These are phyloP conservation scores for Cylindroiulus punctatus DNA, from an alignment of 2,888 invertebrate genomes.

Conservation along the genomic window DNA sequence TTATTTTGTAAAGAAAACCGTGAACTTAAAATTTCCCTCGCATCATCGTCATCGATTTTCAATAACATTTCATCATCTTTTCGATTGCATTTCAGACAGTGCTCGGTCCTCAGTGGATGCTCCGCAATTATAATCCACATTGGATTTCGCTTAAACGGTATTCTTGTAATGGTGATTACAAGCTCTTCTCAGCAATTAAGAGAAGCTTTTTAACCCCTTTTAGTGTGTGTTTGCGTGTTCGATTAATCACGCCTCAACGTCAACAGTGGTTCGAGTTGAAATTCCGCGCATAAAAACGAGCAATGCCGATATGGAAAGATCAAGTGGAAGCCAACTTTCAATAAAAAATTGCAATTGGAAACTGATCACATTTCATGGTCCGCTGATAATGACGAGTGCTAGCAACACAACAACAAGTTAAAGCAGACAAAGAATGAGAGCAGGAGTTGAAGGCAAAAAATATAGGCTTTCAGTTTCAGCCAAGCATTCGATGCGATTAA, in stretches of 20 bases:
- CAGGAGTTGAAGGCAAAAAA: not conserved
- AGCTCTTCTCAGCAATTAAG: not conserved
- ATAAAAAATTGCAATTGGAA: conserved; percentile 40
- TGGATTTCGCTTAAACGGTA: not conserved
- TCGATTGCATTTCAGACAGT: too few relatives aligned
- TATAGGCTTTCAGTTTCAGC: not conserved
- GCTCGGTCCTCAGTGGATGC: too few relatives aligned
- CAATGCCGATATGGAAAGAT: conserved; percentile 5
- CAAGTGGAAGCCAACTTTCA: conserved; percentile 7
- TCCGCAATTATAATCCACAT: not conserved
- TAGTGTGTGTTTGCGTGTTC: not conserved
- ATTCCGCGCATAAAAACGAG: not conserved
- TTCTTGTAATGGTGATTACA: not conserved
- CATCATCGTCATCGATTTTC: too few relatives aligned
- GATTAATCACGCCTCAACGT: not conserved
- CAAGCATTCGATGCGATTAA: conserved; percentile 23
- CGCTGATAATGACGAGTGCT: conserved; percentile 21
- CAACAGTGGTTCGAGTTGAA: not conserved
- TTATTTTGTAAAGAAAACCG: too few relatives aligned
- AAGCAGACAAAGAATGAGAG: not conserved
- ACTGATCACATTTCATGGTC: conserved; percentile 29
- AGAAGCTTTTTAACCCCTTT: conserved; percentile 18
- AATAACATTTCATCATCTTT: too few relatives aligned
- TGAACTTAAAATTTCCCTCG: too few relatives aligned
- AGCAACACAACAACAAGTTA: conserved; percentile 27